These are phyloP conservation scores for Pocota personata DNA, from an alignment of 2,888 invertebrate species.

Conservation along the genomic window DNA sequence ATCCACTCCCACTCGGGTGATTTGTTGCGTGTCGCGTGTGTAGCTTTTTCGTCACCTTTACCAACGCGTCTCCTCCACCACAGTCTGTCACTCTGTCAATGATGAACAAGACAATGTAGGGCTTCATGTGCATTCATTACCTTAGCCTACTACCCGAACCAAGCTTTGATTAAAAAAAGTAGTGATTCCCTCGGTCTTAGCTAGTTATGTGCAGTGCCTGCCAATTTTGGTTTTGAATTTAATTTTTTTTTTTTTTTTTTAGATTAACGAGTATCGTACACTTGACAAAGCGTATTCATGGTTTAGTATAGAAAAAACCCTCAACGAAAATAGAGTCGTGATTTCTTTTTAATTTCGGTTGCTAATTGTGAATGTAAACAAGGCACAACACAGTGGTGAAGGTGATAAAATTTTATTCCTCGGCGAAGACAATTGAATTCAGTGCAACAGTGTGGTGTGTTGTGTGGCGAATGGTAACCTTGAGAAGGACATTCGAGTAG, in stretches of 20 bases:
- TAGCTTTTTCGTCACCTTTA: constrained; percentile 10
- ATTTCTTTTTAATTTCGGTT: constrained; percentile 41
- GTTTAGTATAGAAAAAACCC: constrained; percentile 65
- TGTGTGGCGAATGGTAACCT: constrained; percentile 19
- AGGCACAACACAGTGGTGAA: constrained; percentile 9
- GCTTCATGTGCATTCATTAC: constrained; percentile 73
- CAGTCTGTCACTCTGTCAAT: constrained; percentile 44
- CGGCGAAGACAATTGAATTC: not conserved
- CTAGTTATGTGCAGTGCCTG: constrained; percentile 55
- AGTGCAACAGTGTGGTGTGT: constrained; percentile 14
- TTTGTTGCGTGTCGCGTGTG: constrained; percentile 45
- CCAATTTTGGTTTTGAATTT: constrained; percentile 56
- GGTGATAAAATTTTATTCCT: not conserved
- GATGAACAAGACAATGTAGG: constrained; percentile 64
- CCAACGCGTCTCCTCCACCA: constrained; percentile 21
- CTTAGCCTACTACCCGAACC: constrained; percentile 60
- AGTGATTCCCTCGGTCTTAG: constrained; percentile 53
- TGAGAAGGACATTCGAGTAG: constrained; percentile 45
- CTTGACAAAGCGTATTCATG: constrained; percentile 52
- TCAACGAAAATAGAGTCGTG: constrained; percentile 65
- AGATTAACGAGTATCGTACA: constrained; percentile 48
- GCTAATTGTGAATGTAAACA: constrained; percentile 53
- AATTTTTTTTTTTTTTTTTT: constrained; percentile 34
- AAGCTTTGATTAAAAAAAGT: constrained; percentile 56
- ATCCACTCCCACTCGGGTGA: constrained; percentile 51